Evolutionary conservation across 2,797 vertebrate species (phyloP).

Genomic region (Columba guinea): DNA sequence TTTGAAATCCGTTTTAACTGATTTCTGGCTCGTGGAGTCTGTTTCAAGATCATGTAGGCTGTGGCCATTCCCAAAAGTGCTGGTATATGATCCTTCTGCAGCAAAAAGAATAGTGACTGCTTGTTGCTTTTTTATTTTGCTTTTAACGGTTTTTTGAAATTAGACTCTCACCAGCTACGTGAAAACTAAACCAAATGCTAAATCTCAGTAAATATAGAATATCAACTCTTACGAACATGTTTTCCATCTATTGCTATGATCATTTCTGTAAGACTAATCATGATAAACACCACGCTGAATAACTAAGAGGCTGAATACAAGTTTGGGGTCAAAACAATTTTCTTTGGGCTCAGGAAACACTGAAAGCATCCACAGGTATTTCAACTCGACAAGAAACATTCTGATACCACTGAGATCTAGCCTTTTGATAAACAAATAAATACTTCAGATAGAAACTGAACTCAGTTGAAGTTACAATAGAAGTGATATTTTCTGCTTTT

Average conservation of each 20-base stretch:
- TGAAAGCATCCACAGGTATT: background rate
- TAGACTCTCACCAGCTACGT: background rate
- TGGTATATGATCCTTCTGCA: slow-evolving; percentile 93
- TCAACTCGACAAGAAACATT: background rate
- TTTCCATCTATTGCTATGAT: background rate
- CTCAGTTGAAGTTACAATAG: background rate
- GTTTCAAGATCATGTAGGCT: slow-evolving; percentile 96
- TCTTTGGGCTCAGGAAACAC: background rate
- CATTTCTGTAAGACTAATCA: background rate
- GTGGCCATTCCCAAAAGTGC: slow-evolving; percentile 96
- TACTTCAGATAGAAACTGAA: background rate
- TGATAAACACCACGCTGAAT: background rate
- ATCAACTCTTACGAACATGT: background rate
- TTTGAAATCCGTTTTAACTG: slow-evolving; percentile 95
- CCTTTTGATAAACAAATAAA: background rate
- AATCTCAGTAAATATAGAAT: background rate
- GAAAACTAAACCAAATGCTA: background rate
- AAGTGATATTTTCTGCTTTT: background rate
- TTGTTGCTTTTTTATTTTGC: background rate
- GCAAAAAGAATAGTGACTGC: background rate
- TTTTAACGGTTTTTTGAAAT: background rate
- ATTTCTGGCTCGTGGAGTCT: slow-evolving; percentile 93
- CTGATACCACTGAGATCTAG: background rate
- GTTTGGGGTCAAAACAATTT: background rate
- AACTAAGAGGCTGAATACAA: background rate